Evolutionary conservation across 2,888 invertebrate genomes (phyloP).

Genomic region (Chymomyza caudatula): DNA sequence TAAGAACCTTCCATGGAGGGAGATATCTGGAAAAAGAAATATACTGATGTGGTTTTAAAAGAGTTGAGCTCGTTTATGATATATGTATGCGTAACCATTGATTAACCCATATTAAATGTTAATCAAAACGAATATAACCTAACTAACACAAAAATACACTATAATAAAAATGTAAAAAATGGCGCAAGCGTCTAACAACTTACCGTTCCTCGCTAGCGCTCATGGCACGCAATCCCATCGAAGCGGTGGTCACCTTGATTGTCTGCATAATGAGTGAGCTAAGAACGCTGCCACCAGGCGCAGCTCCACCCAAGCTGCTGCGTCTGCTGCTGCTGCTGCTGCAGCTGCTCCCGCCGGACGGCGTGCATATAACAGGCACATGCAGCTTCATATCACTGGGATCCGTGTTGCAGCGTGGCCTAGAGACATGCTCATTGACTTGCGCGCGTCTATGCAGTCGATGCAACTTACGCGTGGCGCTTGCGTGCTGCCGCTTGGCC

Average conservation of each 20-base stretch:
- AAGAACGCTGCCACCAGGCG: slow-evolving; percentile 39
- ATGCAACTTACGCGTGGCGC: slow-evolving; percentile 33
- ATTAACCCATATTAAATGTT: too few species aligned
- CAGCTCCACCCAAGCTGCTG: slow-evolving; percentile 12
- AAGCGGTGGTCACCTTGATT: slow-evolving; percentile 64
- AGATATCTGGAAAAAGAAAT: too few species aligned
- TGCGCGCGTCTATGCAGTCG: slow-evolving; percentile 32
- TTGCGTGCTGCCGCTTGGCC: slow-evolving; percentile 23
- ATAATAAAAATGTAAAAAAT: not conserved
- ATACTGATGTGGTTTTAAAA: too few species aligned
- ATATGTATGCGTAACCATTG: too few species aligned
- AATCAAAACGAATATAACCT: too few species aligned
- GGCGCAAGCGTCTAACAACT: slow-evolving; percentile 22
- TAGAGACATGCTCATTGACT: slow-evolving; percentile 46
- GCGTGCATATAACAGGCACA: slow-evolving; percentile 38
- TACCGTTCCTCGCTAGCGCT: slow-evolving; percentile 58
- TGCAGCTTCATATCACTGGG: slow-evolving; percentile 27
- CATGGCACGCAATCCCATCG: slow-evolving; percentile 51
- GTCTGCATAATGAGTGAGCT: slow-evolving; percentile 64
- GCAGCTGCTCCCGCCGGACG: slow-evolving; percentile 6
- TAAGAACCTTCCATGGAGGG: too few species aligned
- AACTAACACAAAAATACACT: too few species aligned
- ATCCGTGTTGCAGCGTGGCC: slow-evolving; percentile 65
- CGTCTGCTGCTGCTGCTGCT: slow-evolving; percentile 2
- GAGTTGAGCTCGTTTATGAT: too few species aligned